Base-by-base conservation (phyloP, 2,797 vertebrate genomes). In the Poeciliopsis gracilis region DNA sequence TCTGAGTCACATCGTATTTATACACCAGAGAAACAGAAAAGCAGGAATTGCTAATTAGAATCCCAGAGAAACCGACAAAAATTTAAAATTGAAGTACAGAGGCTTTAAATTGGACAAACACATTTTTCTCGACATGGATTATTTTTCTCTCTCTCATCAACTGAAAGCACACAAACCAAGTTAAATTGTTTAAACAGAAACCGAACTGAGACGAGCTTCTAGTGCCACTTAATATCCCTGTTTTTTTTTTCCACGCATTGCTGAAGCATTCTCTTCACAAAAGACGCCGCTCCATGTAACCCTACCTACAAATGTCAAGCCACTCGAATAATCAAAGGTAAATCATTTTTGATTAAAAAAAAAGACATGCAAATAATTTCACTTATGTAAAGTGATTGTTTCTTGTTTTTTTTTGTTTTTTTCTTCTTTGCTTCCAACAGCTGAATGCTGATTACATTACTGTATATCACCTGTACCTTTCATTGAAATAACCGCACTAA, bases 401-500 rank as follows among this genome's bases (percentile, higher is more conserved):
- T 76, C 45, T 72, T 66, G 28, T 78, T 36, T 76, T n/a, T n/a
- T 79, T 57, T 23, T 23, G 23, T 47, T 53, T 53, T 25, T 25
- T 1, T 49, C 5, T 53, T 18, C 49, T 47, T 61, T 57, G 63
- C 55, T 71, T 73, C 33, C 53, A 69, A 75, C 66, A 77, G 49
- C 63, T 79, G 47, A 81, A 30, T 77, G 25, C 77, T 78, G 76
- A 85, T 78, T 70, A 72, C 18, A 57, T 57, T 57, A 57, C 53
- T 15, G 38, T 33, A 49, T 49, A 55, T 73, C 33, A 75, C 73
- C 45, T 77, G 28, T 69, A 82, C 81, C 76, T 53, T 75, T 75
- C 63, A 55, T 67, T 72, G 69, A 84, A 83, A 88, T 59, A 73
- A 61, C 72, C 47, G 57, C 61, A n/a, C 73, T 69, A 87, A 89